Conservation (phyloP, 2,888 invertebrate genomes). For the Dicranocentrus wangi region DNA sequence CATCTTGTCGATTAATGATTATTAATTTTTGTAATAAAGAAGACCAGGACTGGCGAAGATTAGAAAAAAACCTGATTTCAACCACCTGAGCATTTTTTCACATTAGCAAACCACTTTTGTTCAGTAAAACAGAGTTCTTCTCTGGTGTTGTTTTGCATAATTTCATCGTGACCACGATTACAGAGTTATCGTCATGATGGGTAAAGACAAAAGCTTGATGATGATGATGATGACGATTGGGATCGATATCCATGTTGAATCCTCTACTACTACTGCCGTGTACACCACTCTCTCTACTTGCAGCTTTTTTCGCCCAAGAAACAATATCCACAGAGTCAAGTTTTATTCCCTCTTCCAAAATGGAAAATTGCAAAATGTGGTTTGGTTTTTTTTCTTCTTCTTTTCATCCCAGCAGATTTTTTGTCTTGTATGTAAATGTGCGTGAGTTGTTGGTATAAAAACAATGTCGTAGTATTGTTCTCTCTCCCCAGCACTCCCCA, state of each 20-base stretch:
- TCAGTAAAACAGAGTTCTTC: too few relatives aligned
- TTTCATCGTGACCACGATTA: constrained; percentile 17
- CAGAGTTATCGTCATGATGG: neutral
- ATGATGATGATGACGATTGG: constrained; percentile 28
- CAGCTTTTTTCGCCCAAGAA: too few relatives aligned
- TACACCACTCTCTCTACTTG: too few relatives aligned
- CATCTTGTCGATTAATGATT: constrained; percentile 43
- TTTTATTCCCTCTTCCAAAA: too few relatives aligned
- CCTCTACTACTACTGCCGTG: too few relatives aligned
- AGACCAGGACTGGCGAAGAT: neutral
- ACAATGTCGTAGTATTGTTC: constrained; percentile 26
- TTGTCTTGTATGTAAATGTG: constrained; percentile 22
- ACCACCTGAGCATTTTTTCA: too few relatives aligned
- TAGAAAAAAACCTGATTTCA: constrained; percentile 17
- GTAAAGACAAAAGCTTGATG: neutral
- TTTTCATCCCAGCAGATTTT: neutral
- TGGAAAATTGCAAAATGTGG: neutral
- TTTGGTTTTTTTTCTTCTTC: constrained; percentile 1
- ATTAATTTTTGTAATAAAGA: constrained; percentile 21
- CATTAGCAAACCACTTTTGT: too few relatives aligned
- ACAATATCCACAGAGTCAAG: too few relatives aligned
- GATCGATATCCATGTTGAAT: constrained; percentile 23
- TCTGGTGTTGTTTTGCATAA: neutral
- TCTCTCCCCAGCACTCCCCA: neutral
- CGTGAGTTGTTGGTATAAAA: constrained; percentile 53